These are phyloP conservation scores for Emys orbicularis DNA, from an alignment of 2,797 vertebrate species.

Conservation along the genomic window DNA sequence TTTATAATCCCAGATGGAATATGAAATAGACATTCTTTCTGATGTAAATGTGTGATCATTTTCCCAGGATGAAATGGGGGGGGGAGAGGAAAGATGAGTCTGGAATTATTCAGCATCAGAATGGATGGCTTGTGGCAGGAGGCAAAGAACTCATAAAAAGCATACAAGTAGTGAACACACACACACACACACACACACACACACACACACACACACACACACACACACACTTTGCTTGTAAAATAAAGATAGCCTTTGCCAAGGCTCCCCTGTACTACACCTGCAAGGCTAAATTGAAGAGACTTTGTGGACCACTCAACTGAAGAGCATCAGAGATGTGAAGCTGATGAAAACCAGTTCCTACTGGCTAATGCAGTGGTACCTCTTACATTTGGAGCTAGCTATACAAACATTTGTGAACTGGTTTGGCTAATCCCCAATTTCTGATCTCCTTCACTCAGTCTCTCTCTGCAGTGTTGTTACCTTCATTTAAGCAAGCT, in stretches of 20 bases:
- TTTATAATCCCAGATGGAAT: background rate
- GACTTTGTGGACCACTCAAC: background rate
- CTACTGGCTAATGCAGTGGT: background rate
- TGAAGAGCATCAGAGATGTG: background rate
- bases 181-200: too few species aligned
- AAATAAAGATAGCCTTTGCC: background rate
- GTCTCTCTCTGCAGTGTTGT: background rate
- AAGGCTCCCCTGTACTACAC: background rate
- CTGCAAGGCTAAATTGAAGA: background rate
- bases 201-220: too few species aligned
- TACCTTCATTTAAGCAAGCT: background rate
- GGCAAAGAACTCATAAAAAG: fast-evolving
- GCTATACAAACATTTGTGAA: background rate
- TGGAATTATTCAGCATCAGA: background rate
- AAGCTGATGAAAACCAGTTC: background rate
- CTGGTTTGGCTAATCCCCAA: background rate
- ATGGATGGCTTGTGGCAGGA: background rate
- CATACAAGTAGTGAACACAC: background rate
- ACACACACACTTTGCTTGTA: background rate
- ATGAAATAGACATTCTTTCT: background rate
- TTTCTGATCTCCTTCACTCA: background rate
- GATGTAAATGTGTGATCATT: background rate
- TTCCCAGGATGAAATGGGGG: background rate
- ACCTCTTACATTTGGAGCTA: background rate
- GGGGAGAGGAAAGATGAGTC: background rate